phyloP scores from a whole-genome alignment of 2,113 vertebrate species.

The Coreoperca whiteheadi region DNA sequence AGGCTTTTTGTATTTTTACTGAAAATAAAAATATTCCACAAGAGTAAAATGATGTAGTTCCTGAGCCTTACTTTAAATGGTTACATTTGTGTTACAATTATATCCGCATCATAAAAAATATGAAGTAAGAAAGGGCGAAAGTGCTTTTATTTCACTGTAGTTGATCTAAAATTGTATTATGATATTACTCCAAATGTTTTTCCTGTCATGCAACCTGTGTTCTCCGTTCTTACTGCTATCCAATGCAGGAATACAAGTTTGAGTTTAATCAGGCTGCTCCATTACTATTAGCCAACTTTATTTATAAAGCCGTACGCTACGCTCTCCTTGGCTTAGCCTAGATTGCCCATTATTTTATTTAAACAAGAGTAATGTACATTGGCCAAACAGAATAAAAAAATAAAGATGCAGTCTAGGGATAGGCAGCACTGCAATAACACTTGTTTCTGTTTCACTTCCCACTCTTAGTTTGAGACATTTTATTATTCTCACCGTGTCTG shows the following conservation, averaged over 20 bases:
- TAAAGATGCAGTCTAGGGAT: constrained; percentile 25
- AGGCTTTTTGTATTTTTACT: background rate
- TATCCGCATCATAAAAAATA: background rate
- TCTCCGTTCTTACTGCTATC: background rate
- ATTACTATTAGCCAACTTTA: constrained; percentile 14
- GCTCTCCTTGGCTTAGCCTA: constrained; percentile 6
- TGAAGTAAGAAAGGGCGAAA: background rate
- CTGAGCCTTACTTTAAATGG: background rate
- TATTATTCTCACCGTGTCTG: constrained; percentile 31
- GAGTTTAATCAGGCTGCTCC: constrained; percentile 3
- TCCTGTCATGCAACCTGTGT: background rate
- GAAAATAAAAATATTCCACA: too few species aligned
- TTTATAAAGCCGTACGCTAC: constrained; percentile 14
- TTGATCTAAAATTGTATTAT: background rate
- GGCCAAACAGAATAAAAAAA: constrained; percentile 13
- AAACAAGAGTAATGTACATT: constrained; percentile 27
- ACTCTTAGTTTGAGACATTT: constrained; percentile 25
- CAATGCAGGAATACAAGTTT: background rate
- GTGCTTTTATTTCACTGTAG: background rate
- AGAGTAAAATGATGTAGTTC: background rate
- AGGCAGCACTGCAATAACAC: constrained; percentile 26
- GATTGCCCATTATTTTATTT: constrained; percentile 27
- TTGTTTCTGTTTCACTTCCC: constrained; percentile 34
- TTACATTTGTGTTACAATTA: background rate
- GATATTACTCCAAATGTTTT: background rate